Conservation (phyloP, 2,797 vertebrate genomes). For the Phrynocephalus vlangalii region DNA sequence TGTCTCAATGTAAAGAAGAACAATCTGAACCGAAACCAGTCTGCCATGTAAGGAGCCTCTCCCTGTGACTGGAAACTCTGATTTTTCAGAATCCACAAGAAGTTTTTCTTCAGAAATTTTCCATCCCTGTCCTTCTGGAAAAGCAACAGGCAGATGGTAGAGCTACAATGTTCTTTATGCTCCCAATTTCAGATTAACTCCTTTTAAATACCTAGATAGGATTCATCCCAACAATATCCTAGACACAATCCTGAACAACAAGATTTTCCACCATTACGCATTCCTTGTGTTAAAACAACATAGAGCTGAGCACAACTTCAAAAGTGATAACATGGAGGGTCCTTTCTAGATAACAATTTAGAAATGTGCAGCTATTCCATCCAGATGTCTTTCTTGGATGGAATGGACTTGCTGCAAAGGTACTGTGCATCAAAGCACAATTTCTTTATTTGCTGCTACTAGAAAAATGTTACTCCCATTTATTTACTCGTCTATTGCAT, state of each 20-base stretch:
- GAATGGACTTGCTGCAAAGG: neutral
- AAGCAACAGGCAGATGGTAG: too few relatives aligned
- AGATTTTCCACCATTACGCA: conserved; percentile 35
- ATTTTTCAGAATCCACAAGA: too few relatives aligned
- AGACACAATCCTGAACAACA: conserved; percentile 34
- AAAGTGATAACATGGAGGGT: neutral
- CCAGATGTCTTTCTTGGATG: neutral
- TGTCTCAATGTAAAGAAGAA: too few relatives aligned
- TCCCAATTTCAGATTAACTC: neutral
- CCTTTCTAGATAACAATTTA: neutral
- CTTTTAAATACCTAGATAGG: neutral
- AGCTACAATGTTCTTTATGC: too few relatives aligned
- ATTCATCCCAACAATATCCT: conserved; percentile 4
- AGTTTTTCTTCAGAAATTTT: too few relatives aligned
- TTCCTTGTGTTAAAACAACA: neutral
- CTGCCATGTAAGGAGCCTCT: too few relatives aligned
- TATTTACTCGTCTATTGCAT: neutral
- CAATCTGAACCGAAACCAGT: too few relatives aligned
- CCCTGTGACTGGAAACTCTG: too few relatives aligned
- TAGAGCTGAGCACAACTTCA: conserved; percentile 2
- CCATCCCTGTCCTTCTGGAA: too few relatives aligned
- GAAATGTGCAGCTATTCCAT: neutral
- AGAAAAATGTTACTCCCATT: neutral
- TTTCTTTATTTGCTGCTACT: neutral
- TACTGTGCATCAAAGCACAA: neutral